Percentiles rank a stretch among this genome's conserved stretches.
Evolutionary conservation across 2,113 vertebrate species (phyloP).

Genomic region (Fulmarus glacialis): DNA sequence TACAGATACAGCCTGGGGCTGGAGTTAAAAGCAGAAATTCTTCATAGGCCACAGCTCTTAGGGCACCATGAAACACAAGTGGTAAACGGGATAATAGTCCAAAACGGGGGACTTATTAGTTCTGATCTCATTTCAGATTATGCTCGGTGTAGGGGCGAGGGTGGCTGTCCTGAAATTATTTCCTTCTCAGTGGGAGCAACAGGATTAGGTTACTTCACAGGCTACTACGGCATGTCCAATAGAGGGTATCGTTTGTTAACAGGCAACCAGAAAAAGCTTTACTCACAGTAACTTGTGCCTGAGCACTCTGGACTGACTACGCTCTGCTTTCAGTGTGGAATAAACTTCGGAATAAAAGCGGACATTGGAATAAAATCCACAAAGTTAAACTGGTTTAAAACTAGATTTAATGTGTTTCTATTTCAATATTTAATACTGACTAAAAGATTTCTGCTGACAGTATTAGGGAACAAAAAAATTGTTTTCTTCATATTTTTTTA

Average conservation of each 20-base stretch:
- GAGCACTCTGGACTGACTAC: not conserved
- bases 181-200: not conserved
- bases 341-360: not conserved
- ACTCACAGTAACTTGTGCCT: not conserved
- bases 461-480: not conserved
- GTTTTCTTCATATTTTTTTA: not conserved
- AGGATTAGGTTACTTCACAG: not conserved
- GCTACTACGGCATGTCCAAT: accelerated
- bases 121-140: not conserved
- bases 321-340: not conserved
- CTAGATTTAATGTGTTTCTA: not conserved
- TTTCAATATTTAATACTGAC: not conserved
- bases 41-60: not conserved
- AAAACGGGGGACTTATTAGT: not conserved
- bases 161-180: not conserved
- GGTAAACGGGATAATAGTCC: not conserved
- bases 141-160: accelerated
- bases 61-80: not conserved
- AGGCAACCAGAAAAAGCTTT: not conserved
- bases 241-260: not conserved
- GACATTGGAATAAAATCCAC: not conserved
- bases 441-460: not conserved
- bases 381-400: not conserved
- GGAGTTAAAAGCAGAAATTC: not conserved
- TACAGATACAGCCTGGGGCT: not conserved